These are phyloP conservation scores for Myotis yumanensis DNA, from an alignment of 2,113 vertebrate species.

Conservation along the genomic window DNA sequence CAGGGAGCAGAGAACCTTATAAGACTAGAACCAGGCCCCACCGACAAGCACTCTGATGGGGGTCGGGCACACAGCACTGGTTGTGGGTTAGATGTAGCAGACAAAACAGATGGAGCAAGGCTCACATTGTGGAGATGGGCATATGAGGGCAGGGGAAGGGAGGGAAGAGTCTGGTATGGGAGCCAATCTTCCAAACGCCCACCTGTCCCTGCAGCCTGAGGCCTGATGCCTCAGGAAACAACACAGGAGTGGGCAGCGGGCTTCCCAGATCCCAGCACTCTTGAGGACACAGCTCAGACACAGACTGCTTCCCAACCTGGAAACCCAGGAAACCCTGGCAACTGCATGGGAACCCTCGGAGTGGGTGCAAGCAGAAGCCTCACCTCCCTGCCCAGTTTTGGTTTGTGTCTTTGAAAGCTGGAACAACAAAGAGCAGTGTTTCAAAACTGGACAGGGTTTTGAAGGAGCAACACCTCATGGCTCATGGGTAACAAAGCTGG, in stretches of 20 bases:
- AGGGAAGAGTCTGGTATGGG: not conserved
- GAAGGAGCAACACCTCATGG: not conserved
- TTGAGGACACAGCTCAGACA: not conserved
- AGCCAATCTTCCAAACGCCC: not conserved
- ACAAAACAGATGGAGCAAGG: too few relatives aligned
- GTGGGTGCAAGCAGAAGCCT: not conserved
- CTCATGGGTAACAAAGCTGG: not conserved
- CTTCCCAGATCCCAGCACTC: not conserved
- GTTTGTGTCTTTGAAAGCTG: not conserved
- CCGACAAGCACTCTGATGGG: too few relatives aligned
- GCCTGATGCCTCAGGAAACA: not conserved
- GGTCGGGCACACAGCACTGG: rapidly evolving
- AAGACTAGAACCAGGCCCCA: too few relatives aligned
- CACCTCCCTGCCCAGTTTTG: rapidly evolving
- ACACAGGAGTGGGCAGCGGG: too few relatives aligned
- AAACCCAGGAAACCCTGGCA: not conserved
- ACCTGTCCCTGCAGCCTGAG: not conserved
- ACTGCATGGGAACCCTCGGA: not conserved
- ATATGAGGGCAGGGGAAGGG: not conserved
- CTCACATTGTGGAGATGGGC: not conserved
- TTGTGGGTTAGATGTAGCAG: rapidly evolving
- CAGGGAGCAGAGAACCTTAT: not conserved
- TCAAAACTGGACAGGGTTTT: not conserved
- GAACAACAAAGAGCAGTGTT: not conserved
- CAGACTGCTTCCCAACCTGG: not conserved